Evolutionary conservation across 2,113 vertebrate species (phyloP).

Genomic region (Myotis lucifugus): DNA sequence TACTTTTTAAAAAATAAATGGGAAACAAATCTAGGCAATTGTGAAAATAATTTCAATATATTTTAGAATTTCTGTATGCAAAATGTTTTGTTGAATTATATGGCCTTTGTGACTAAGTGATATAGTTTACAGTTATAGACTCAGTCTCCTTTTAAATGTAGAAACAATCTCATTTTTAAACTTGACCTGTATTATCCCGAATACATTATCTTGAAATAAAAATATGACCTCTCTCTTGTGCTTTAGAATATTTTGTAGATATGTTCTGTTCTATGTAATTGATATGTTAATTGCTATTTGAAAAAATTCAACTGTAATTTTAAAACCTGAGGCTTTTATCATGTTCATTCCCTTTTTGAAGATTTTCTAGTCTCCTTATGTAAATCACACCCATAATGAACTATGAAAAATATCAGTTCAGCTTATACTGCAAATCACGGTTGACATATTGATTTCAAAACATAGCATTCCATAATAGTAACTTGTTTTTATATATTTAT

Average conservation of each 20-base stretch:
- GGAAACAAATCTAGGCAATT: conserved; percentile 78
- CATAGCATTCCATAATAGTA: not conserved
- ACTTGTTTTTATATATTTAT: conserved; percentile 25
- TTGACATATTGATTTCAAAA: conserved; percentile 11
- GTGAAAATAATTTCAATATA: conserved; percentile 81
- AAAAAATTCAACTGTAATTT: not conserved
- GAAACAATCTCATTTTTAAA: conserved; percentile 79
- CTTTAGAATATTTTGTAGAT: conserved; percentile 48
- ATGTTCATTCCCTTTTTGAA: conserved; percentile 39
- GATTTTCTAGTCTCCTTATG: not conserved
- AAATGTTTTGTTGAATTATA: conserved; percentile 71
- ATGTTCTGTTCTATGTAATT: conserved; percentile 59
- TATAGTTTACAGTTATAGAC: conserved; percentile 65
- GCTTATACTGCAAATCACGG: not conserved
- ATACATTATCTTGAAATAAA: conserved; percentile 86
- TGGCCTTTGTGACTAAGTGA: conserved; percentile 70
- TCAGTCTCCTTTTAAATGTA: conserved; percentile 71
- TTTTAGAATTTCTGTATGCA: conserved; percentile 74
- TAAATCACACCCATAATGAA: not conserved
- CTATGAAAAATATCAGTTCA: not conserved
- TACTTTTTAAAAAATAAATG: conserved; percentile 59
- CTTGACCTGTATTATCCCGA: conserved; percentile 81
- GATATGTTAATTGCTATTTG: conserved; percentile 12
- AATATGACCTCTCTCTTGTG: conserved; percentile 81
- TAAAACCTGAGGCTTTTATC: conserved; percentile 21